Evolutionary conservation across 1,140 invertebrate genomes (phyloP).

Genomic region (Hycleus cichorii): DNA sequence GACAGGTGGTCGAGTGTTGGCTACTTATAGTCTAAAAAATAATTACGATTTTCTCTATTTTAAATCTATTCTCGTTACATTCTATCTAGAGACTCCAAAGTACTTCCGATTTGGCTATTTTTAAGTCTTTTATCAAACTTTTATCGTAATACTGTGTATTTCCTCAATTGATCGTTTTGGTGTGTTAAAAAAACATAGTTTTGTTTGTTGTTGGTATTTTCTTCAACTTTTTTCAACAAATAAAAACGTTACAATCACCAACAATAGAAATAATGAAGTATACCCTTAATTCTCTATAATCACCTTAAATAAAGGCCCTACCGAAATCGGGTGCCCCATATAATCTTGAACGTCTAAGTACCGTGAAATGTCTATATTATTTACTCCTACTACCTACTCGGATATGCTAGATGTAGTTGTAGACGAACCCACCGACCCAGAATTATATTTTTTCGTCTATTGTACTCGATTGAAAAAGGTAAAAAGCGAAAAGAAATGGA

Average conservation of each 20-base stretch:
- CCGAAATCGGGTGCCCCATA: constrained; percentile 1
- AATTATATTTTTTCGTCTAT: not conserved
- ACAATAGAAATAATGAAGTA: constrained; percentile 11
- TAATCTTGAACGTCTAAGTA: constrained; percentile 28
- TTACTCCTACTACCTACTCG: constrained; percentile 7
- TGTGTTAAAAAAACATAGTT: too few relatives aligned
- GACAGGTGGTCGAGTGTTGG: too few relatives aligned
- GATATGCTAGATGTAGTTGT: too few relatives aligned
- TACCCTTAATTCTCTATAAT: constrained; percentile 14
- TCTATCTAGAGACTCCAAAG: too few relatives aligned
- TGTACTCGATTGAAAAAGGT: constrained; percentile 17
- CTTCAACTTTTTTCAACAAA: not conserved
- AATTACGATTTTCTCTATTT: too few relatives aligned
- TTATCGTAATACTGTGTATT: constrained; percentile 1
- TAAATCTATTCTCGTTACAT: too few relatives aligned
- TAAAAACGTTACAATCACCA: not conserved
- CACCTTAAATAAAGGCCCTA: constrained; percentile 14
- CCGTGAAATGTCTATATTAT: constrained; percentile 31
- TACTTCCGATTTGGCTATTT: not conserved
- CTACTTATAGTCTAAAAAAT: too few relatives aligned
- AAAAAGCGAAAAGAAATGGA: constrained; percentile 20
- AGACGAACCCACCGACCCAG: constrained; percentile 19
- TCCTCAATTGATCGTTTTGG: not conserved
- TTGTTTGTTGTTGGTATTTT: not conserved
- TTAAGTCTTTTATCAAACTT: constrained; percentile 8